Percentiles rank a stretch among this genome's conserved stretches.
Conservation (phyloP, 2,888 invertebrate species). For the Sphaerophoria taeniata region DNA sequence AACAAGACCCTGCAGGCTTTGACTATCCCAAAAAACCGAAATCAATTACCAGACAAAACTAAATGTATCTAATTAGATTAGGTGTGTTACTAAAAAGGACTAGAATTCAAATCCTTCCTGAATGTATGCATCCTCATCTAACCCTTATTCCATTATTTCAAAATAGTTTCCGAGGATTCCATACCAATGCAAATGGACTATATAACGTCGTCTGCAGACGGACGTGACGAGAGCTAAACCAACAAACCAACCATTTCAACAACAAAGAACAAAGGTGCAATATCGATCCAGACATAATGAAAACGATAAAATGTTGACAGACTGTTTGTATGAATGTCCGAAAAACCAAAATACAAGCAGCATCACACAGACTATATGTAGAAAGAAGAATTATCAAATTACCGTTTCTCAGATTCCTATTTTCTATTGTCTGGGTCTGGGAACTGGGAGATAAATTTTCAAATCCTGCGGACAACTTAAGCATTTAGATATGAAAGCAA, state of each 20-base stretch:
- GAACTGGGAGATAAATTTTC: constrained; percentile 49
- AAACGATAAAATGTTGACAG: constrained; percentile 57
- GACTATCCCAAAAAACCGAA: background rate
- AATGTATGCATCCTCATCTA: background rate
- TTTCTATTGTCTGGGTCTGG: constrained; percentile 23
- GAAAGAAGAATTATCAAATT: constrained; percentile 53
- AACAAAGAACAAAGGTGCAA: constrained; percentile 24
- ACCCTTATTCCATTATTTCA: background rate
- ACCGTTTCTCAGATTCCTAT: constrained; percentile 35
- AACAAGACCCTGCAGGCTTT: background rate
- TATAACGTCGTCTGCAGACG: background rate
- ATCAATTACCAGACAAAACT: constrained; percentile 17
- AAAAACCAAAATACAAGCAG: background rate
- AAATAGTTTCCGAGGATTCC: background rate
- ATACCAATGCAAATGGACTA: background rate
- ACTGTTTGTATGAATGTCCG: constrained; percentile 21
- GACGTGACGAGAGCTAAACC: background rate
- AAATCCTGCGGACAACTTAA: background rate
- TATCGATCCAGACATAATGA: constrained; percentile 63
- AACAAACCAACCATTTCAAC: background rate
- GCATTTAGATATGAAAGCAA: constrained; percentile 15
- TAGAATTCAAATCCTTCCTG: constrained; percentile 1
- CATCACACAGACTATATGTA: constrained; percentile 26
- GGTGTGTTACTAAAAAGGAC: background rate
- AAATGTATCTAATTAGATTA: constrained; percentile 12